Percentiles rank a stretch among this genome's conserved stretches.
Conservation (phyloP, 2,888 invertebrate species). For the Clepsis dumicolana region DNA sequence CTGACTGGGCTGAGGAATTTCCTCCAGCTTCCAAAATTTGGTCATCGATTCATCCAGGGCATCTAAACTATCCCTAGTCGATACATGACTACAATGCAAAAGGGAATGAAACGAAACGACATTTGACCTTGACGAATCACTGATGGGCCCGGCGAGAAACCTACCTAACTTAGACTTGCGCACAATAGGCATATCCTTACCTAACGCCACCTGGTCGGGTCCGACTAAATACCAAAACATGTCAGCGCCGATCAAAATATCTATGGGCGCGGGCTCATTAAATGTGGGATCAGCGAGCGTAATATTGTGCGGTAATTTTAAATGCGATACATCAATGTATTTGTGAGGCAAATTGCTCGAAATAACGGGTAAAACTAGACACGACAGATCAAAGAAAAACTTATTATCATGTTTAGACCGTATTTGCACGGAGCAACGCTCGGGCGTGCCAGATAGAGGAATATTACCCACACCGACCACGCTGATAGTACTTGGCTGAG, state of each 20-base stretch:
- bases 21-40: slow-evolving; percentile 5
- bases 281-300: slow-evolving; percentile 21
- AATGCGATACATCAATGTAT: not conserved
- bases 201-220: slow-evolving; percentile 9
- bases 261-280: slow-evolving; percentile 22
- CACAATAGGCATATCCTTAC: slow-evolving; percentile 2
- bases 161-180: slow-evolving; percentile 20
- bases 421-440: slow-evolving; percentile 9
- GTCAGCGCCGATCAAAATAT: no score
- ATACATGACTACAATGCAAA: slow-evolving; percentile 1
- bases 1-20: no score
- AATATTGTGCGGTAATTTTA: not conserved
- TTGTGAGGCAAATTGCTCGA: slow-evolving; percentile 24
- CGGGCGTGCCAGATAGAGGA: no score
- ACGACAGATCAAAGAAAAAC: slow-evolving; percentile 1
- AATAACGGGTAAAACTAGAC: slow-evolving; percentile 24
- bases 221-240: slow-evolving; percentile 25
- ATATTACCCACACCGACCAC: no score
- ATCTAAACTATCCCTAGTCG: not conserved
- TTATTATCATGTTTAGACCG: not conserved
- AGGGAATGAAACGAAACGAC: not conserved
- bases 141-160: slow-evolving; percentile 12
- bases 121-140: not conserved
- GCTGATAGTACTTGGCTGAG: no score
- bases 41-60: not conserved